Base-by-base conservation (phyloP, 2,888 invertebrate species). In the Drosophila putrida region DNA sequence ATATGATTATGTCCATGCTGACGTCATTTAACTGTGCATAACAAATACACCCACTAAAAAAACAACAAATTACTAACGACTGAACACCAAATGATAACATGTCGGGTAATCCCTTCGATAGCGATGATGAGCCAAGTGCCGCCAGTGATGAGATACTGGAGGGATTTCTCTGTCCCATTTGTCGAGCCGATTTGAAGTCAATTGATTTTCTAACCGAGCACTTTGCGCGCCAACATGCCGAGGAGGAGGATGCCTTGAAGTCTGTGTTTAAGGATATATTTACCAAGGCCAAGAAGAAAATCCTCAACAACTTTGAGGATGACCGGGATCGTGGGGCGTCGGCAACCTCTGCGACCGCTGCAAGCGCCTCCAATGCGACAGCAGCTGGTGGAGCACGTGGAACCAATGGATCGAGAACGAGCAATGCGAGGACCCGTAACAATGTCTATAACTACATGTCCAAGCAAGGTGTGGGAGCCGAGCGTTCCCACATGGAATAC, bases 81-180 rank as follows among this genome's bases (percentile, higher is more conserved):
- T 50, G 38, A 11, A 15, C 58, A 27, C 15, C 44, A 50, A 62
- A 62, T 71, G 50, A 20, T 36, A 72, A 28, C 25, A 85, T 85
- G 85, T 83, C 85, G 6, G 55, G 74, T 6, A 91, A 92, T 88
- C 90, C 91, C 6, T 92, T 91, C 55, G 91, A 87, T n/a, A 80
- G 88, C 43, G 82, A 85, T 10, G 90, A 88, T 3, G 81, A 86
- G 15, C 77, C 83, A 6, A 85, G 83, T 36, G 78, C 80, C 6
- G 93, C 93, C 54, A 94, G 94, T 41, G 92, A 91, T 4, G 94
- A 95, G 86, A 96, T 97, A 80, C 93, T 97, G 68, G 98, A 99
- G 93, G 99, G 99, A 5, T 98, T 99, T 91, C 93, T 99, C 9
- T 99, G 99, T 92, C 98, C 99, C 0, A 97, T 98, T 85, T 99